Evolutionary conservation across 2,888 invertebrate species (phyloP).

Genomic region (Escarpia spicata): DNA sequence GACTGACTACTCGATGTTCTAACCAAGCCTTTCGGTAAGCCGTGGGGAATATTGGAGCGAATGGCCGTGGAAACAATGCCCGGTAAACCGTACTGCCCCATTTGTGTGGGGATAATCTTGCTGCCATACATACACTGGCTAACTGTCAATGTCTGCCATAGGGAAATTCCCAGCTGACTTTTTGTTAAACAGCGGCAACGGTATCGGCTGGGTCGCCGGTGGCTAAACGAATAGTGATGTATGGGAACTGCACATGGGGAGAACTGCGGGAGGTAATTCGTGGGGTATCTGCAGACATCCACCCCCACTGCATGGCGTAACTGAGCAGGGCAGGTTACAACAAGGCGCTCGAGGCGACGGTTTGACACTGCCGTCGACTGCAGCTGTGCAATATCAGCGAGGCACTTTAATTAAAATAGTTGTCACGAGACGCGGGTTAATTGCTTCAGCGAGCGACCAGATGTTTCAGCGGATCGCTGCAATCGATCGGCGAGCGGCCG

Average conservation of each 20-base stretch:
- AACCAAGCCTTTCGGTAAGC: too few relatives aligned
- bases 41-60: too few relatives aligned
- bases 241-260: neutral
- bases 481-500: neutral
- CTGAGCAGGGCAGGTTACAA: neutral
- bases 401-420: slow-evolving; percentile 11
- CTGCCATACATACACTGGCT: too few relatives aligned
- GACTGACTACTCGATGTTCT: too few relatives aligned
- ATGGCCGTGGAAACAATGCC: too few relatives aligned
- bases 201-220: neutral
- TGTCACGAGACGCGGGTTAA: slow-evolving; percentile 16
- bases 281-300: neutral
- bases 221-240: neutral
- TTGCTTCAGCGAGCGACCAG: slow-evolving; percentile 8
- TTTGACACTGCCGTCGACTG: neutral
- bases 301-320: neutral
- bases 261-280: neutral
- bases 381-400: slow-evolving; percentile 2
- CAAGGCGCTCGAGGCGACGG: neutral
- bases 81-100: too few relatives aligned
- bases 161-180: neutral
- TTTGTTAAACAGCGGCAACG: neutral
- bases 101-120: too few relatives aligned
- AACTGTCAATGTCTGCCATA: neutral
- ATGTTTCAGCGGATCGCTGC: neutral